These are phyloP conservation scores for Eulacestoma nigropectus DNA, from an alignment of 2,113 vertebrate genomes.

Conservation along the genomic window DNA sequence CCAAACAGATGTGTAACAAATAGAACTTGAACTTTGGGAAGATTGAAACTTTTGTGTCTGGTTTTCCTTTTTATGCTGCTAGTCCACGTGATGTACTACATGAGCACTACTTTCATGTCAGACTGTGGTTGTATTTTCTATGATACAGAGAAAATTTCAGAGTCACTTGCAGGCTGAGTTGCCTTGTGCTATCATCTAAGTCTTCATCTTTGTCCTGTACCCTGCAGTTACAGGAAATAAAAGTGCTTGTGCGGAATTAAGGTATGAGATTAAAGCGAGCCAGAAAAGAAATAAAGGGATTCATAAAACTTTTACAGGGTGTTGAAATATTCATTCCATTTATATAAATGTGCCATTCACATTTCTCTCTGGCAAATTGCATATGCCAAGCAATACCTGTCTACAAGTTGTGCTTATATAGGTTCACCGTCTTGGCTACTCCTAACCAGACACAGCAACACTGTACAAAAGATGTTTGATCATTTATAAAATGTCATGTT, in stretches of 20 bases:
- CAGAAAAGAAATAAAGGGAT: constrained; percentile 9
- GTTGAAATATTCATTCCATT: constrained; percentile 40
- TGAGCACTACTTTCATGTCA: neutral
- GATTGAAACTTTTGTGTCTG: neutral
- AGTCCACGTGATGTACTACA: neutral
- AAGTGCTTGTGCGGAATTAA: neutral
- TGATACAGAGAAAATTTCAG: neutral
- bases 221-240: neutral
- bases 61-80: neutral
- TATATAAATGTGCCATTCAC: constrained; percentile 30
- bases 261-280: neutral
- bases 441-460: neutral
- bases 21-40: neutral
- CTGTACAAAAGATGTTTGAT: neutral
- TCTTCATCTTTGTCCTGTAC: neutral
- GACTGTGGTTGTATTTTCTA: neutral
- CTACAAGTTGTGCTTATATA: neutral
- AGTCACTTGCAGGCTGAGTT: neutral
- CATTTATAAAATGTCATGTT: neutral
- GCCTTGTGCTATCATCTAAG: neutral
- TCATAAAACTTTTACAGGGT: constrained; percentile 44
- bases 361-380: constrained; percentile 17
- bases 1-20: neutral
- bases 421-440: neutral
- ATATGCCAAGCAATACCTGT: neutral